Evolutionary conservation across 2,888 invertebrate species (phyloP).

Genomic region (Drosophila hamatofila): DNA sequence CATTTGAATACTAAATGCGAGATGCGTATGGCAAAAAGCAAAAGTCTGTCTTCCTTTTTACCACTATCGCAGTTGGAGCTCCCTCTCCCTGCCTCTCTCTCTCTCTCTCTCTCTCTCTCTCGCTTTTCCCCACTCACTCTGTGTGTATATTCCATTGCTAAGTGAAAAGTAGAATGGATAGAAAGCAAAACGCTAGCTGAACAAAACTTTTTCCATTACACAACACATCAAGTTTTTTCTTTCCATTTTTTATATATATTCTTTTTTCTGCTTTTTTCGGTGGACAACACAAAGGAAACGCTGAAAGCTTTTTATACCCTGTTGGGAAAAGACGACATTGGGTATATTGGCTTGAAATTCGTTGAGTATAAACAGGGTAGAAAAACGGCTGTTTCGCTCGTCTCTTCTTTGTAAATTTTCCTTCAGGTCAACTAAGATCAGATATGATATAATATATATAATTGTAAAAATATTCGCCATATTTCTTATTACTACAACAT

Average conservation of each 20-base stretch:
- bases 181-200: slow-evolving; percentile 76
- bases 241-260: slow-evolving; percentile 35
- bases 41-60: slow-evolving; percentile 50
- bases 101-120: neutral
- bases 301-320: slow-evolving; percentile 76
- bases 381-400: neutral
- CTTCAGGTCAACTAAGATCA: neutral
- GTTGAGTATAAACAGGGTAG: neutral
- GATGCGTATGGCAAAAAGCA: slow-evolving; percentile 60
- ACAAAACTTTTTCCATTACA: slow-evolving; percentile 78
- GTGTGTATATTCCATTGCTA: slow-evolving; percentile 43
- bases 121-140: neutral
- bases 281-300: slow-evolving; percentile 70
- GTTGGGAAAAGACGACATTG: slow-evolving; percentile 23
- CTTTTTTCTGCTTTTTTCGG: slow-evolving; percentile 57
- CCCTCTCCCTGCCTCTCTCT: neutral
- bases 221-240: slow-evolving; percentile 75
- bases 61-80: slow-evolving; percentile 10
- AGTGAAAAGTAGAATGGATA: slow-evolving; percentile 73
- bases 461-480: neutral
- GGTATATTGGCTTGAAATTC: slow-evolving; percentile 49
- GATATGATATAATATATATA: neutral
- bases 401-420: neutral
- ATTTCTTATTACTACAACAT: neutral
- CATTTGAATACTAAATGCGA: slow-evolving; percentile 50